These are phyloP conservation scores for Chiloscyllium plagiosum DNA, from an alignment of 2,113 vertebrate genomes.

Conservation along the genomic window DNA sequence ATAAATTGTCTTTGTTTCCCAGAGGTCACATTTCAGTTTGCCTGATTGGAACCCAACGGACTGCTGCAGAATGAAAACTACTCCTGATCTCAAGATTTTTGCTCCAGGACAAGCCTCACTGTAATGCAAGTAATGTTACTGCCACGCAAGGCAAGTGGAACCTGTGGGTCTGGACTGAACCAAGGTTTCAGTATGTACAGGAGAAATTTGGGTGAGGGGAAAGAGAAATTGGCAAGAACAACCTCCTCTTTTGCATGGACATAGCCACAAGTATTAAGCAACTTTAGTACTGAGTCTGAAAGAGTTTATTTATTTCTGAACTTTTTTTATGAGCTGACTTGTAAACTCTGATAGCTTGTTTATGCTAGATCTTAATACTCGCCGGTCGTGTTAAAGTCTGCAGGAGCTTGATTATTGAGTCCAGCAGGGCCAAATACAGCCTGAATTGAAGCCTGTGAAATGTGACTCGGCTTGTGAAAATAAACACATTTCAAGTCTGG, in stretches of 20 bases:
- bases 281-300: background rate
- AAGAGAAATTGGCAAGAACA: constrained; percentile 6
- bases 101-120: too few relatives aligned
- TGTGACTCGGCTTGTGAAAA: constrained; percentile 25
- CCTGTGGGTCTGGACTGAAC: background rate
- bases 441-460: constrained; percentile 27
- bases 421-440: background rate
- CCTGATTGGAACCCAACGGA: too few relatives aligned
- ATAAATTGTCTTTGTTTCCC: background rate
- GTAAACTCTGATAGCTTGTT: constrained; percentile 5
- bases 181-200: background rate
- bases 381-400: background rate
- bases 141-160: background rate
- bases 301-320: constrained; percentile 22
- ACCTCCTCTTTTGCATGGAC: background rate
- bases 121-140: background rate
- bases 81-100: background rate
- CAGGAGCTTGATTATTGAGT: constrained; percentile 24
- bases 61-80: background rate
- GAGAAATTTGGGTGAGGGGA: background rate
- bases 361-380: constrained; percentile 10
- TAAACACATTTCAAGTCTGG: constrained; percentile 27
- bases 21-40: background rate
- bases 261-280: background rate
- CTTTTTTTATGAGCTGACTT: background rate